These are phyloP conservation scores for Conus ventricosus DNA, from an alignment of 1,140 invertebrate genomes.

Conservation along the genomic window DNA sequence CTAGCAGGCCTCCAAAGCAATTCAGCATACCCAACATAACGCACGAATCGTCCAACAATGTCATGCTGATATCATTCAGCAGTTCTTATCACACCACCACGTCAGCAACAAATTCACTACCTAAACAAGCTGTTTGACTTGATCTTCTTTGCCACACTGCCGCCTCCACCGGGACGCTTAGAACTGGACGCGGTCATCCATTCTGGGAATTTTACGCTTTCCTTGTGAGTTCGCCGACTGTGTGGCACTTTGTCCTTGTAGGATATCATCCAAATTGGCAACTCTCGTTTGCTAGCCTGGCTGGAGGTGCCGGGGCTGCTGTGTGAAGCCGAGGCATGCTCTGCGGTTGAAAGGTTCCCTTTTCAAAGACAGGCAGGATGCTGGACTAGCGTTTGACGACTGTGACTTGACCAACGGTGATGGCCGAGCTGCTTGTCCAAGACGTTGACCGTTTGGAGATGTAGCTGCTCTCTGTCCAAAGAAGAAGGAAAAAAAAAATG, in stretches of 20 bases:
- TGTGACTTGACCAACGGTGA: not conserved
- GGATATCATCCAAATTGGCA: not conserved
- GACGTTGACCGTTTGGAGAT: not conserved
- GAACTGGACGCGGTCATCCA: conserved; percentile 53
- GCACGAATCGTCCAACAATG: no score
- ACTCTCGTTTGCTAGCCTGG: not conserved
- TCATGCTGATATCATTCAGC: no score
- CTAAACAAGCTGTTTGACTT: conserved; percentile 63
- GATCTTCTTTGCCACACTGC: conserved; percentile 56
- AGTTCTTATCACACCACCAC: no score
- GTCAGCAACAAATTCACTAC: conserved; percentile 21
- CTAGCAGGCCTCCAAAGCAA: no score
- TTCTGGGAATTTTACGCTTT: conserved; percentile 60
- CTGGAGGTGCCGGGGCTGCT: not conserved
- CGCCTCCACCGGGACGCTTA: conserved; percentile 34
- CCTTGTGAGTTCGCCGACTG: conserved; percentile 14
- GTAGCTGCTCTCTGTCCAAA: not conserved
- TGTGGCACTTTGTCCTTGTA: not conserved
- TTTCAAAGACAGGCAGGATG: not conserved
- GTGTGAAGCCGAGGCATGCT: not conserved
- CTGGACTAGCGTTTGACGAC: not conserved
- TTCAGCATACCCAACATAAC: no score
- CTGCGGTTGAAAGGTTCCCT: not conserved
- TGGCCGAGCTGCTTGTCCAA: not conserved
- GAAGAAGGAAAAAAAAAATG: not conserved